Conservation (phyloP, 1,140 invertebrate species). For the Onthophagus taurus region DNA sequence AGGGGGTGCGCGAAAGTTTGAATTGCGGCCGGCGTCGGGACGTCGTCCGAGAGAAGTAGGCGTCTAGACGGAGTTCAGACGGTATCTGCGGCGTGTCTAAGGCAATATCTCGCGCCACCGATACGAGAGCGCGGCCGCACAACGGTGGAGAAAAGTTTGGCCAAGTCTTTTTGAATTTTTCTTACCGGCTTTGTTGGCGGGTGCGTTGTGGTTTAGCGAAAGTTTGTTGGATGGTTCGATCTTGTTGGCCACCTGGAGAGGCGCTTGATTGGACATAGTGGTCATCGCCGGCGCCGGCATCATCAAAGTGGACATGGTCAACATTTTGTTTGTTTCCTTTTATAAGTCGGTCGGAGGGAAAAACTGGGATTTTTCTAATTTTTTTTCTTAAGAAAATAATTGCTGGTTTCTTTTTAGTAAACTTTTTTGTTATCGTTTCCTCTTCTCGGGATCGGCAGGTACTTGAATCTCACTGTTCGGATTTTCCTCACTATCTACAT, state of each 20-base stretch:
- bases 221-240: slow-evolving; percentile 29
- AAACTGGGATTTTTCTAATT: too few species aligned
- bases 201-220: slow-evolving; percentile 23
- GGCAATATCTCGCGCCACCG: slow-evolving; percentile 27
- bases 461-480: slow-evolving; percentile 22
- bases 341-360: too few species aligned
- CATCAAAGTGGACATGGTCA: slow-evolving; percentile 37
- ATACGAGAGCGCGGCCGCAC: slow-evolving; percentile 5
- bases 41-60: slow-evolving; percentile 4
- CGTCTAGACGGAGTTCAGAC: slow-evolving; percentile 13
- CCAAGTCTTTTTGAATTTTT: too few species aligned
- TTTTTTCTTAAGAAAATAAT: neutral
- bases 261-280: slow-evolving; percentile 24
- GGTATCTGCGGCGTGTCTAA: slow-evolving; percentile 29
- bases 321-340: slow-evolving; percentile 21
- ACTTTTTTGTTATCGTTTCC: slow-evolving; percentile 6
- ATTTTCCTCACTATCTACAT: slow-evolving; percentile 13
- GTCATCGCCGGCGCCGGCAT: slow-evolving; percentile 35
- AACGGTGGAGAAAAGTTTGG: too few species aligned
- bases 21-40: too few species aligned
- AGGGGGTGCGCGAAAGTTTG: too few species aligned
- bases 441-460: slow-evolving; percentile 20
- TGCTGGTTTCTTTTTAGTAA: neutral
- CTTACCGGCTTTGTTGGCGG: slow-evolving; percentile 30
- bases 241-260: slow-evolving; percentile 31